phyloP scores from a whole-genome alignment of 2,113 vertebrate species.

The Sander lucioperca region DNA sequence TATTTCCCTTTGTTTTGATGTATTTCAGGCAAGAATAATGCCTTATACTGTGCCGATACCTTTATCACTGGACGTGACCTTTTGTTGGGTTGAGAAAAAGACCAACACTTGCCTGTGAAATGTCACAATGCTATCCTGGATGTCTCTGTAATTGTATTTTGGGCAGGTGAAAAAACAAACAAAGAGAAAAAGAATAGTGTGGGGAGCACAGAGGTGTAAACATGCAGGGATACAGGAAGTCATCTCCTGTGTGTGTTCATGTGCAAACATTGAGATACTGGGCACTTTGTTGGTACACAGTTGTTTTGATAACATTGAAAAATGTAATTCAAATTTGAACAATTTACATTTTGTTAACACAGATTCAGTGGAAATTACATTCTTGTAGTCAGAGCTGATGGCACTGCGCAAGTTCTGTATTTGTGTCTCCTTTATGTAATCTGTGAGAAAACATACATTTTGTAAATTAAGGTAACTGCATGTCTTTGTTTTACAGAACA shows the following conservation, averaged over 20 bases:
- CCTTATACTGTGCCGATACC: conserved; percentile 36
- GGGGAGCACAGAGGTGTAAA: background rate
- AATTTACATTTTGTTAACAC: background rate
- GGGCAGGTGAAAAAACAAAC: background rate
- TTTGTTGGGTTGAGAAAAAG: conserved; percentile 55
- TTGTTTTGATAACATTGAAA: background rate
- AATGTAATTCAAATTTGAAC: background rate
- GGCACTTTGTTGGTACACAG: background rate
- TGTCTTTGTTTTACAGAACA: background rate
- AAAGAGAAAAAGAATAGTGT: background rate
- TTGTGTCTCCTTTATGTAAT: background rate
- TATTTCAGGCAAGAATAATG: conserved; percentile 48
- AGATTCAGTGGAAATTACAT: background rate
- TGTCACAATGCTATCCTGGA: conserved; percentile 58
- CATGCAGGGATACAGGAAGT: background rate
- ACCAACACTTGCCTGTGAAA: conserved; percentile 65
- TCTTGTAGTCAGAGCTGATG: background rate
- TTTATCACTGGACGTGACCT: conserved; percentile 65
- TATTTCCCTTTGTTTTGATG: conserved; percentile 48
- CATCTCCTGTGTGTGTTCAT: background rate
- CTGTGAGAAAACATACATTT: background rate
- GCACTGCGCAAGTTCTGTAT: background rate
- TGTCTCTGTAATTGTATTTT: conserved; percentile 59
- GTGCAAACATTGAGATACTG: background rate
- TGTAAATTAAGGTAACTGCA: too few relatives aligned